Conservation (phyloP, 2,888 invertebrate species). For the Ophion slaviceki region DNA sequence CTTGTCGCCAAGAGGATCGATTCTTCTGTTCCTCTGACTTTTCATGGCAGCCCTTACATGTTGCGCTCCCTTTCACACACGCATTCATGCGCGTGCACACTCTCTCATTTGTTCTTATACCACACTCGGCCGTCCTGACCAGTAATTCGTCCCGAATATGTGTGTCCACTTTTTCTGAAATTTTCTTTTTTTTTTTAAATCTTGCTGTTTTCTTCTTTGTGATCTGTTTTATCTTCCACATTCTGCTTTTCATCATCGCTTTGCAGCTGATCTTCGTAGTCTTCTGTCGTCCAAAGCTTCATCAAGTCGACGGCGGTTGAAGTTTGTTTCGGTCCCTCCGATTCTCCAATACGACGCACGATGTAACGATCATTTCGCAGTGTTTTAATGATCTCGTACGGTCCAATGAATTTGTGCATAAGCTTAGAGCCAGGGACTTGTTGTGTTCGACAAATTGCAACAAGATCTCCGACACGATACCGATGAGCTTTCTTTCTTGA, state of each 20-base stretch:
- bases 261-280: too few relatives aligned
- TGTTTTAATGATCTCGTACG: neutral
- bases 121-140: constrained; percentile 4
- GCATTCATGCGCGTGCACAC: too few relatives aligned
- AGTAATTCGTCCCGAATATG: neutral
- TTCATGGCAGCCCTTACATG: too few relatives aligned
- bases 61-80: too few relatives aligned
- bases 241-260: too few relatives aligned
- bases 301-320: neutral
- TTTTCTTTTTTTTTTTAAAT: too few relatives aligned
- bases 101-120: too few relatives aligned
- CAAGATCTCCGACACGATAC: neutral
- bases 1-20: too few relatives aligned
- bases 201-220: too few relatives aligned
- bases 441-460: neutral
- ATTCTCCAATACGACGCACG: neutral
- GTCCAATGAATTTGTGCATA: neutral
- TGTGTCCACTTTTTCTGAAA: neutral
- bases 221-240: too few relatives aligned
- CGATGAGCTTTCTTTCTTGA: neutral
- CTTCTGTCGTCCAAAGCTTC: neutral
- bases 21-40: too few relatives aligned
- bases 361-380: constrained; percentile 2
- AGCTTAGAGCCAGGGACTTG: constrained; percentile 1
- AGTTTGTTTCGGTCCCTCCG: constrained; percentile 2